These are phyloP conservation scores for Engraulis encrasicolus DNA, from an alignment of 2,113 vertebrate species.

Conservation along the genomic window DNA sequence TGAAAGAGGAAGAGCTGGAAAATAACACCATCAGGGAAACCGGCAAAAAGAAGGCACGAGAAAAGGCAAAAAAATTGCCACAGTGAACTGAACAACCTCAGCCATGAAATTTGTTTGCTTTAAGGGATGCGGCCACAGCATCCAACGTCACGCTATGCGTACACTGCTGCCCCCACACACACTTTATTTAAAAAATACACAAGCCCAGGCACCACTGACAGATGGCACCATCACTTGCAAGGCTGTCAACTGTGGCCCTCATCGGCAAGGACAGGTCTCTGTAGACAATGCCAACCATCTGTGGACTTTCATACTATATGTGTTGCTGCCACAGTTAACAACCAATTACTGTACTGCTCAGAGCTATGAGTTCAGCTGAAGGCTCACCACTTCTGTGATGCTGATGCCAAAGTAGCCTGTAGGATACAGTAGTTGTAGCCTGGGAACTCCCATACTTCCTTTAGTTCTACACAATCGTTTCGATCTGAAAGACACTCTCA, in stretches of 20 bases:
- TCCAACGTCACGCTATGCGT: background rate
- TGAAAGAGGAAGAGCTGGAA: background rate
- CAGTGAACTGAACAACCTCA: background rate
- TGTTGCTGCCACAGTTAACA: background rate
- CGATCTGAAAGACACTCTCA: too few relatives aligned
- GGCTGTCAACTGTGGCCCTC: conserved; percentile 1
- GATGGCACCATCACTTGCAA: background rate
- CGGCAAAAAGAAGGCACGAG: background rate
- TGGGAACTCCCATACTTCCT: too few relatives aligned
- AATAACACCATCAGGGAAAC: background rate
- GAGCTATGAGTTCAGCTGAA: too few relatives aligned
- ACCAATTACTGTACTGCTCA: background rate
- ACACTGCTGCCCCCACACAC: background rate
- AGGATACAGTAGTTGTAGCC: too few relatives aligned
- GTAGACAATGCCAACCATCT: conserved; percentile 1
- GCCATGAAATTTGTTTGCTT: background rate
- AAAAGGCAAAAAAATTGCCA: background rate
- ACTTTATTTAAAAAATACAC: background rate
- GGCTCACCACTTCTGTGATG: background rate
- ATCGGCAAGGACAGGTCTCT: background rate
- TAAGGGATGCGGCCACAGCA: background rate
- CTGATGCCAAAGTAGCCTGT: too few relatives aligned
- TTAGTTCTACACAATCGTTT: too few relatives aligned
- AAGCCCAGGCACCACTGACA: background rate
- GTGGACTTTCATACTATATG: background rate